phyloP scores from a whole-genome alignment of 1,140 invertebrate species.

The Cheumatopsyche charites region DNA sequence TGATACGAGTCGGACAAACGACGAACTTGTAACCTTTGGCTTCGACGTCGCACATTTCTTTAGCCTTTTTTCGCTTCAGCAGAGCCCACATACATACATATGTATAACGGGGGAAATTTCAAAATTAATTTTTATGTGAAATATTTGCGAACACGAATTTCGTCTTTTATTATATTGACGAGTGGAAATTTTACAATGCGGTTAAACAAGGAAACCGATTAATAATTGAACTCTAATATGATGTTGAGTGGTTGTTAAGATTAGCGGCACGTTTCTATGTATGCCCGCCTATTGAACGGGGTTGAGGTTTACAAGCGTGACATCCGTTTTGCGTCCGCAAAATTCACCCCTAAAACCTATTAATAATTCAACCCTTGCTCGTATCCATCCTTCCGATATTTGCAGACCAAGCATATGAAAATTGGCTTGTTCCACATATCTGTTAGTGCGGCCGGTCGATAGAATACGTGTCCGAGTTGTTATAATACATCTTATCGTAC shows the following conservation, averaged over 20 bases:
- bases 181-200: background rate
- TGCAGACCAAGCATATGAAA: slow-evolving; percentile 2
- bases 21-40: no score
- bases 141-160: no score
- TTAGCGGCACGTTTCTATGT: background rate
- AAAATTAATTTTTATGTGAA: no score
- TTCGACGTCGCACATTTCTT: no score
- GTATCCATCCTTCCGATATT: slow-evolving; percentile 14
- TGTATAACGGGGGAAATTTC: no score
- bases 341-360: slow-evolving; percentile 21
- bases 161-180: no score
- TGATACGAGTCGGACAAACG: no score
- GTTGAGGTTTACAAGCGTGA: slow-evolving; percentile 25
- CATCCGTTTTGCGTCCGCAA: slow-evolving; percentile 24
- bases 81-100: no score
- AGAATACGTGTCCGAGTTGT: no score
- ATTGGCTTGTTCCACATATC: slow-evolving; percentile 11
- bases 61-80: no score
- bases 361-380: slow-evolving; percentile 25
- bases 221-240: slow-evolving; percentile 14
- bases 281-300: background rate
- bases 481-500: no score
- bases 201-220: background rate
- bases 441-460: no score
- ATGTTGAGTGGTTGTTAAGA: background rate